Evolutionary conservation across 2,113 vertebrate genomes (phyloP).

Genomic region (Balaenoptera acutorostrata): DNA sequence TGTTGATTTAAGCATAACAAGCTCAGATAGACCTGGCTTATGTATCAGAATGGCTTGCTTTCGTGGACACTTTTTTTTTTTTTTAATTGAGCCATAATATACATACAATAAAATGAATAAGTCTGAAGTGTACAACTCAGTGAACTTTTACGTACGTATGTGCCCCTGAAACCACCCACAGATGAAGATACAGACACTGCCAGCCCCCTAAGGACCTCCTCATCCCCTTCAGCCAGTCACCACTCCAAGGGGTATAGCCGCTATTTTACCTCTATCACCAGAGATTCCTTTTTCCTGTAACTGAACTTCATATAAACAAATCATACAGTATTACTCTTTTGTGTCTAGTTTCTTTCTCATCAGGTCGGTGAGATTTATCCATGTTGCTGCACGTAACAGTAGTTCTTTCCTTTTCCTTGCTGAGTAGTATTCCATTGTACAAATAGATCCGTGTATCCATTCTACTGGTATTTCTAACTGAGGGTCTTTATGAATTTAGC

Average conservation of each 20-base stretch:
- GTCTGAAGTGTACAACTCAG: neutral
- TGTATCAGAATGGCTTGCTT: neutral
- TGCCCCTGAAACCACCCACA: neutral
- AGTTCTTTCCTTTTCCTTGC: neutral
- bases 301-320: neutral
- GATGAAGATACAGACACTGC: neutral
- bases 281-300: neutral
- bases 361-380: neutral
- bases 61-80: neutral
- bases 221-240: neutral
- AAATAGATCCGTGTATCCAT: neutral
- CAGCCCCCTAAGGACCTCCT: neutral
- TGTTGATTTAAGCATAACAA: neutral
- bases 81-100: neutral
- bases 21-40: neutral
- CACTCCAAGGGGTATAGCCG: neutral
- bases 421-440: neutral
- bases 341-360: neutral
- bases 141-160: neutral
- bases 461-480: neutral
- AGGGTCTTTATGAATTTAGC: neutral
- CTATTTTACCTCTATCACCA: neutral
- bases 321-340: neutral
- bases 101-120: neutral
- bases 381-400: fast-evolving